Base-by-base conservation (phyloP, 2,113 vertebrate species). In the Zosterops pallidus region DNA sequence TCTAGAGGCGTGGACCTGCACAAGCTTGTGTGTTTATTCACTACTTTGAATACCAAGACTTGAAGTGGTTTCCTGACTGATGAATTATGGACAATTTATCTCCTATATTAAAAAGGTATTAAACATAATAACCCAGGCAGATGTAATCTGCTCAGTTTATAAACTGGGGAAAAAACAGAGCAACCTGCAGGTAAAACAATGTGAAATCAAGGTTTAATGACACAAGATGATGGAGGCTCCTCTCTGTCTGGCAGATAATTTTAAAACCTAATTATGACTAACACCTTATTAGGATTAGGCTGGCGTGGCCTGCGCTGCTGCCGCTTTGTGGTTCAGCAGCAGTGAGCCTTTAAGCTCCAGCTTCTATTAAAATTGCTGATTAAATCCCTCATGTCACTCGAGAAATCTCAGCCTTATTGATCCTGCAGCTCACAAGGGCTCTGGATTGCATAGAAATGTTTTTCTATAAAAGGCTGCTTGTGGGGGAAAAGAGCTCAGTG, bases 181-280 rank as follows among this genome's bases (percentile, higher is more conserved):
- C 56, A 72, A 92, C 56, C 60, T 60, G 83, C 1, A 7, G 71
- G 57, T 76, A 80, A 83, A 94, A 87, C 16, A 23, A 75, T 9
- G 3, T 4, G 11, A 50, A 67, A 91, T 62, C 78, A 29, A 47
- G 52, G 55, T 64, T 90, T 79, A 90, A 65, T 33, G 70, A 35
- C 69, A 53, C 9, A 28, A 55, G 75, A 47, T 52, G 85, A 92
- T 33, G 67, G 67, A 81, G 14, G 79, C 15, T 82, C 29, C 69
- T 88, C 89, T 82, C 12, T 9, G 67, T 56, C 71, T 88, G 79
- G 71, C 57, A 76, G 91, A 47, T 94, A 75, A 93, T 85, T 87
- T 78, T 23, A 65, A 75, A 93, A 74, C 91, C 82, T 88, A 82
- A 94, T 95, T 93, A 87, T 33, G 35, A 64, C 63, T 75, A 93